These are phyloP conservation scores for Seriola dumerili DNA, from an alignment of 2,113 vertebrate species.

Conservation along the genomic window DNA sequence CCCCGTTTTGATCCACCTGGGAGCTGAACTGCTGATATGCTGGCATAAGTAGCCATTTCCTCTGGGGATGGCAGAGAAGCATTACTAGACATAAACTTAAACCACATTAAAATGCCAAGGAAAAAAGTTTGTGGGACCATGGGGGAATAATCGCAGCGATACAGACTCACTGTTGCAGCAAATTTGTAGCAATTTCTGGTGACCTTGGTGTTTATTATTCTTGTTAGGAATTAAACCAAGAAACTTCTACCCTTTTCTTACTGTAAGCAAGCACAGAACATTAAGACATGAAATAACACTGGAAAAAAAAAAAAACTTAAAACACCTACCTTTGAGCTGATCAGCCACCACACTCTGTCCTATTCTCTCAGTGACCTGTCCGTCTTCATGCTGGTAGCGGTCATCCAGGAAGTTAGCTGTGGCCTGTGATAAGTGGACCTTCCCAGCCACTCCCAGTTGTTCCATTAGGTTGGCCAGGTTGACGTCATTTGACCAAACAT, in stretches of 20 bases:
- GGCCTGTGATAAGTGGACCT: slow-evolving; percentile 96
- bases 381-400: slow-evolving; percentile 94
- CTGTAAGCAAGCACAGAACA: not conserved
- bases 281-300: not conserved
- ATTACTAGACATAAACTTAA: slow-evolving; percentile 23
- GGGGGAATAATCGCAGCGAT: not conserved
- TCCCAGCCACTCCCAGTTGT: slow-evolving; percentile 97
- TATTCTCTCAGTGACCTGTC: slow-evolving; percentile 90
- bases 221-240: not conserved
- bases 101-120: slow-evolving; percentile 15
- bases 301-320: not conserved
- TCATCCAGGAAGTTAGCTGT: slow-evolving; percentile 96
- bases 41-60: not conserved
- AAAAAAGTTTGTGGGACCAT: not conserved
- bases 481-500: slow-evolving; percentile 99
- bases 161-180: slow-evolving; percentile 3
- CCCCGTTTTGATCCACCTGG: not conserved
- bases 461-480: slow-evolving; percentile 99
- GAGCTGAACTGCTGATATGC: slow-evolving; percentile 8
- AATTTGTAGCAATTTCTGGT: slow-evolving; percentile 11
- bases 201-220: slow-evolving; percentile 30
- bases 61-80: not conserved
- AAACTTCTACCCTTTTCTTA: not conserved
- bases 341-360: slow-evolving; percentile 95
- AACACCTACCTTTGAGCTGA: slow-evolving; percentile 92